phyloP scores from a whole-genome alignment of 1,140 invertebrate genomes.

The Acyrthosiphon pisum region DNA sequence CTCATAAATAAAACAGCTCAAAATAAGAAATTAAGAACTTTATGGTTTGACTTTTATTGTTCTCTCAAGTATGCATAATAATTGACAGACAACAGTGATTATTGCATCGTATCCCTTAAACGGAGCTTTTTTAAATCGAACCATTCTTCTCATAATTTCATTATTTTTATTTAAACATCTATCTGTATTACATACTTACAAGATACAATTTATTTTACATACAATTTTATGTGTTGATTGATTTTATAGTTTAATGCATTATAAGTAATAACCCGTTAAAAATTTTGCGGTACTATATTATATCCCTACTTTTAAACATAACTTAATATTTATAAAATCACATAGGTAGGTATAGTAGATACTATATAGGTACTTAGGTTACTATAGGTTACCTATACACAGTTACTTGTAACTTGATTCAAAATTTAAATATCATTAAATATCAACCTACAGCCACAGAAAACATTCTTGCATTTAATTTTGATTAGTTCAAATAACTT shows the following conservation, averaged over 20 bases:
- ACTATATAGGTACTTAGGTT: no score
- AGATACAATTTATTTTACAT: background rate
- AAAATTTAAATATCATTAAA: background rate
- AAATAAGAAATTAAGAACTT: background rate
- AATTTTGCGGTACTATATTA: background rate
- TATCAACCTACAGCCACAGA: background rate
- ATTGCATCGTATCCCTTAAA: background rate
- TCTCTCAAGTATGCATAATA: background rate
- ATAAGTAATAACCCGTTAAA: background rate
- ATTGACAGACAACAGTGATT: background rate
- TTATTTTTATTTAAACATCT: background rate
- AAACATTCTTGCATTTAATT: background rate
- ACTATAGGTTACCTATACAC: no score
- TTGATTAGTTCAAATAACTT: background rate
- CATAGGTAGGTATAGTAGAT: no score
- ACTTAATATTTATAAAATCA: no score
- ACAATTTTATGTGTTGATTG: background rate
- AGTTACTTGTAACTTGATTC: background rate
- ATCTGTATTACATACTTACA: background rate
- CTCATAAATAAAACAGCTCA: background rate
- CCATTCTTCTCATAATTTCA: background rate
- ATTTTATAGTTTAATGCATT: background rate
- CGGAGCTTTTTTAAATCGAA: background rate
- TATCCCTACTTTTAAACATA: no score
- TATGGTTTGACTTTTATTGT: conserved; percentile 4